These are phyloP conservation scores for Oithona nana DNA, from an alignment of 2,888 invertebrate species.

Conservation along the genomic window DNA sequence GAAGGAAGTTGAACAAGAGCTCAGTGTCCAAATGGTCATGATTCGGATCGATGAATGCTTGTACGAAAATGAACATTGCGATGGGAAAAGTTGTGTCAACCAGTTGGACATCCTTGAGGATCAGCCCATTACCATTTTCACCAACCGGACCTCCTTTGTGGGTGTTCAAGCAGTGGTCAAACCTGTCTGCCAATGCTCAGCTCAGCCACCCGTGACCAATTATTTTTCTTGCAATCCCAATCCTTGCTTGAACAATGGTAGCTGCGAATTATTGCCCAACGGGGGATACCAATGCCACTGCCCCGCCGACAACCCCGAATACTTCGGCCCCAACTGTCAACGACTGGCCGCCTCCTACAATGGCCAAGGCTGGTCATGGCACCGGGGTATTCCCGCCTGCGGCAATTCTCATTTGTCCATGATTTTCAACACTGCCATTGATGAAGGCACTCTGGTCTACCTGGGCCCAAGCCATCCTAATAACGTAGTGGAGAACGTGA, in stretches of 20 bases:
- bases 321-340: slow-evolving; percentile 69
- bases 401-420: slow-evolving; percentile 59
- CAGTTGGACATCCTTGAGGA: slow-evolving; percentile 49
- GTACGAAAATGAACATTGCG: slow-evolving; percentile 44
- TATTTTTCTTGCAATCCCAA: slow-evolving; percentile 26
- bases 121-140: slow-evolving; percentile 56
- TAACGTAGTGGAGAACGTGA: not conserved
- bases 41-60: slow-evolving; percentile 80
- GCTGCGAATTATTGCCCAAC: slow-evolving; percentile 26
- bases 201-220: slow-evolving; percentile 41
- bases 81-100: slow-evolving; percentile 57
- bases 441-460: slow-evolving; percentile 70
- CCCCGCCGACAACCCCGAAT: slow-evolving; percentile 42
- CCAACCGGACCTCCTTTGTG: slow-evolving; percentile 81
- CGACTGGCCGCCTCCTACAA: slow-evolving; percentile 65
- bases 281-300: slow-evolving; percentile 47
- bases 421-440: slow-evolving; percentile 52
- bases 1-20: slow-evolving; percentile 45
- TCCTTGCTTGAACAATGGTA: slow-evolving; percentile 57
- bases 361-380: slow-evolving; percentile 84
- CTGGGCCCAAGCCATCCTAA: slow-evolving; percentile 22
- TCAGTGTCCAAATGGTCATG: slow-evolving; percentile 57
- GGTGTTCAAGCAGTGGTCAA: slow-evolving; percentile 53
- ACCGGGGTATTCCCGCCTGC: slow-evolving; percentile 66
- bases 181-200: slow-evolving; percentile 44